Percentiles rank a stretch among this genome's conserved stretches.
Evolutionary conservation across 92 coral and sea anemone genomes (phyloP).

Genomic region (Metridium senile): DNA sequence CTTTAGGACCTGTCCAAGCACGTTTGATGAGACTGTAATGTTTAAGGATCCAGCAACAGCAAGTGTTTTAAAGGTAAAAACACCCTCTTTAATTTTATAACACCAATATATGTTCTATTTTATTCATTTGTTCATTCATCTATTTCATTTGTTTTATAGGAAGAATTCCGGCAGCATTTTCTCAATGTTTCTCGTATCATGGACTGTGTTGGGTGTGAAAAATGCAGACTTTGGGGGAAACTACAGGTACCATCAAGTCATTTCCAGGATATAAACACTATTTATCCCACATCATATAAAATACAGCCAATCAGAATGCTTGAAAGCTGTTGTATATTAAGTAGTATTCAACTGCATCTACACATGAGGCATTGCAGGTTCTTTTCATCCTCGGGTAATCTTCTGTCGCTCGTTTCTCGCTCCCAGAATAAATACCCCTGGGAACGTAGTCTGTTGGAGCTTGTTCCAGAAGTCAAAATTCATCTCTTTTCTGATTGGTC

Average conservation of each 20-base stretch:
- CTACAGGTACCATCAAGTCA: conserved; percentile 75
- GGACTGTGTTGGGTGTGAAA: conserved; percentile 99
- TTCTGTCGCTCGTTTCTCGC: no score
- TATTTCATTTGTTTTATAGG: conserved; percentile 41
- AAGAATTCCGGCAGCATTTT: conserved; percentile 93
- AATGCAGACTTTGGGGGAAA: conserved; percentile 97
- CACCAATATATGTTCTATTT: not conserved
- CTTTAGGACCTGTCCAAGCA: conserved; percentile 87
- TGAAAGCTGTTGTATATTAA: no score
- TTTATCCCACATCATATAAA: no score
- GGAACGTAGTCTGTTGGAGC: no score
- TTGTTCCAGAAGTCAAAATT: no score
- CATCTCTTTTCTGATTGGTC: no score
- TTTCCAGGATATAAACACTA: no score
- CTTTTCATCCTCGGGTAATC: no score
- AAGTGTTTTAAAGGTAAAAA: conserved; percentile 73
- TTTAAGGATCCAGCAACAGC: conserved; percentile 87
- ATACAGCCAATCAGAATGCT: no score
- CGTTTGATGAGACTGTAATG: conserved; percentile 96
- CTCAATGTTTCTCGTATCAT: conserved; percentile 95
- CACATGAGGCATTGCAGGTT: no score
- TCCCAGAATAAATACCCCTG: no score
- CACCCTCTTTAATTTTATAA: not conserved
- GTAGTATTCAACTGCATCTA: no score
- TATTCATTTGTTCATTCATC: not conserved